These are phyloP conservation scores for Teleiodes luculella DNA, from an alignment of 2,888 invertebrate genomes.

Conservation along the genomic window DNA sequence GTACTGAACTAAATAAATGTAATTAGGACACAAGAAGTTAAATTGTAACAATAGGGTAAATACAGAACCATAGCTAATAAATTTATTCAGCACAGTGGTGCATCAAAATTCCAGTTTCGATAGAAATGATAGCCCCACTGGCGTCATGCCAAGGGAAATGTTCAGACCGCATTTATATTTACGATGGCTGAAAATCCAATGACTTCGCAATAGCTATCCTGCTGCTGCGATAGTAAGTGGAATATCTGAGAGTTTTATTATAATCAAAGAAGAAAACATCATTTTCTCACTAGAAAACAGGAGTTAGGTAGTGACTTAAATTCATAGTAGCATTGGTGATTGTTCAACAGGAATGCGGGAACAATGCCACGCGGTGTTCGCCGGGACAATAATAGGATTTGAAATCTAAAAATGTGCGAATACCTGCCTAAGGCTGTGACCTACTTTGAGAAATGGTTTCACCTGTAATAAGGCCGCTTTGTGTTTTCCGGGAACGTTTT, in stretches of 20 bases:
- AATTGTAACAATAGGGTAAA: neutral
- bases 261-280: neutral
- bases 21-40: neutral
- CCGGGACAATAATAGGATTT: constrained; percentile 42
- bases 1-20: too few relatives aligned
- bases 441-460: neutral
- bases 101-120: constrained; percentile 53
- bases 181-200: constrained; percentile 49
- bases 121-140: constrained; percentile 62
- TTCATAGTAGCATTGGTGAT: constrained; percentile 18
- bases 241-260: neutral
- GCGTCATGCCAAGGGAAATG: constrained; percentile 55
- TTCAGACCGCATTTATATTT: constrained; percentile 65
- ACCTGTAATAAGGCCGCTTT: constrained; percentile 1
- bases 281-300: constrained; percentile 18
- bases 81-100: constrained; percentile 43
- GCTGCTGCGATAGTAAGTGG: constrained; percentile 18
- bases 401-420: constrained; percentile 39
- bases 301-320: constrained; percentile 21
- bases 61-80: constrained; percentile 23
- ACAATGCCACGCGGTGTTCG: constrained; percentile 25
- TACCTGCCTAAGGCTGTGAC: constrained; percentile 15
- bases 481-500: constrained; percentile 2
- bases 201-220: constrained; percentile 23
- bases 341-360: constrained; percentile 25